A percentile compares a stretch with the other conserved stretches of the same genome.
These are phyloP conservation scores for Apis cerana DNA, from an alignment of 1,140 invertebrate genomes.

Conservation along the genomic window DNA sequence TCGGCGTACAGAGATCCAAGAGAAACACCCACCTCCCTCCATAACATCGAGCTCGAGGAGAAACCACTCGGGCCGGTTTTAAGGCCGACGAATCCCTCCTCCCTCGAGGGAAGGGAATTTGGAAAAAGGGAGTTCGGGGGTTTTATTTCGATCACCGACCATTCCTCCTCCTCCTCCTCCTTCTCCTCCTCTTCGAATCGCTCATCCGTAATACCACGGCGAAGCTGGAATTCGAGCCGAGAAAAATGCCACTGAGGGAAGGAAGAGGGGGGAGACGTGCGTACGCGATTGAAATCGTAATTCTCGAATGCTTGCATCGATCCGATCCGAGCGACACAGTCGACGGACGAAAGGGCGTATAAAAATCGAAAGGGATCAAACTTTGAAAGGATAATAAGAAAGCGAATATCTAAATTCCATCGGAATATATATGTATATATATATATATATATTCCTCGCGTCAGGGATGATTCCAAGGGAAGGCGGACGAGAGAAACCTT, in stretches of 20 bases:
- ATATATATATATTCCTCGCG: not conserved
- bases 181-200: not conserved
- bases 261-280: no score
- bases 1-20: not conserved
- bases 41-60: not conserved
- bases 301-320: slow-evolving; percentile 7
- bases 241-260: not conserved
- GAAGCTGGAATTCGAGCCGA: slow-evolving; percentile 15
- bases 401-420: not conserved
- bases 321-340: not conserved
- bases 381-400: no score
- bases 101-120: not conserved
- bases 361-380: not conserved
- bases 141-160: slow-evolving; percentile 46
- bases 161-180: slow-evolving; percentile 2
- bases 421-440: not conserved
- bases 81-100: slow-evolving; percentile 4
- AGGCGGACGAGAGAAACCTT: not conserved
- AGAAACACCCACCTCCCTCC: not conserved
- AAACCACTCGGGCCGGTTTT: not conserved
- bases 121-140: slow-evolving; percentile 12
- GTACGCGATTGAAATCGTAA: slow-evolving; percentile 32
- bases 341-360: slow-evolving; percentile 18
- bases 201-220: slow-evolving; percentile 10
- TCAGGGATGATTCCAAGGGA: slow-evolving; percentile 21